These are phyloP conservation scores for Tympanoctomys barrerae DNA, from an alignment of 2,797 vertebrate genomes.

Conservation along the genomic window DNA sequence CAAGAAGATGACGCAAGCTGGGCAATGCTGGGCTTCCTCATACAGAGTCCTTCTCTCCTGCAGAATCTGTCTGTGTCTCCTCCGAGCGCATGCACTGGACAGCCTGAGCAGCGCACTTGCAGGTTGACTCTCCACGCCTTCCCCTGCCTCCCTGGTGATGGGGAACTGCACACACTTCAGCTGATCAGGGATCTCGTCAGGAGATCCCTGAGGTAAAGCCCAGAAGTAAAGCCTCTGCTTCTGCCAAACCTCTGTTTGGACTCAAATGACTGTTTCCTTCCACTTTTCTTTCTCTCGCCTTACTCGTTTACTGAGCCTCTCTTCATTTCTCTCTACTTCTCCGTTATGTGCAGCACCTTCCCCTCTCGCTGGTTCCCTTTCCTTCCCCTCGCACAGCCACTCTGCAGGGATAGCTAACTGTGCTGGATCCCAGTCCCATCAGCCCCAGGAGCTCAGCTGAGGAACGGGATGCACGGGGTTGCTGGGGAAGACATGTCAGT, in stretches of 20 bases:
- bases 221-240: neutral
- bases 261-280: neutral
- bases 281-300: neutral
- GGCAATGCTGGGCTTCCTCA: neutral
- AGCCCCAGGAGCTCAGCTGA: neutral
- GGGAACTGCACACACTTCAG: no score
- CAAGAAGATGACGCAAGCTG: no score
- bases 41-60: neutral
- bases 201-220: no score
- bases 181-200: neutral
- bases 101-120: neutral
- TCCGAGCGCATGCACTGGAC: fast-evolving
- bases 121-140: neutral
- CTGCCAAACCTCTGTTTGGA: neutral
- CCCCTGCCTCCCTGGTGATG: neutral
- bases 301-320: neutral
- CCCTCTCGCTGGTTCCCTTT: neutral
- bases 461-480: no score
- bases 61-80: neutral
- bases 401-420: neutral
- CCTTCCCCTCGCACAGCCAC: neutral
- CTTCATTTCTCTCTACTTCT: no score
- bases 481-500: neutral
- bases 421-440: neutral
- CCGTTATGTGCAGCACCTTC: fast-evolving